phyloP scores from a whole-genome alignment of 2,888 invertebrate genomes.

The Drepana falcataria region DNA sequence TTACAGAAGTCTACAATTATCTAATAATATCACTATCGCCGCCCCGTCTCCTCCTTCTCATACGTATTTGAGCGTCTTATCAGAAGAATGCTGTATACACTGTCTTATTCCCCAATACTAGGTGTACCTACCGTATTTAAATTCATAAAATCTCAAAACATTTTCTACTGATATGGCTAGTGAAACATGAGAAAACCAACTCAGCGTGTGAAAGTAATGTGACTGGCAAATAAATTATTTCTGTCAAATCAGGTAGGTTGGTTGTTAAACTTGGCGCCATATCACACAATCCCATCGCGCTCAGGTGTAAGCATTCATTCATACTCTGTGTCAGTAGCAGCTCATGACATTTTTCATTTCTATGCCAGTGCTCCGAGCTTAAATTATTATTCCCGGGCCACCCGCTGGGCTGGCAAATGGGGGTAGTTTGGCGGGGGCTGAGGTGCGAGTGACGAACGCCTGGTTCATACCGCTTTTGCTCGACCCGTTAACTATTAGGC shows the following conservation, averaged over 20 bases:
- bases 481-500: not conserved
- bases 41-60: too few species aligned
- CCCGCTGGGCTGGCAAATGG: conserved; percentile 27
- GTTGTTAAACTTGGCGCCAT: conserved; percentile 3
- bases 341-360: conserved; percentile 52
- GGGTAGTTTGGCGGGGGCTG: conserved; percentile 18
- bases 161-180: too few species aligned
- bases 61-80: too few species aligned
- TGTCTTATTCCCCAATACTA: too few species aligned
- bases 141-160: too few species aligned
- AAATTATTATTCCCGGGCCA: conserved; percentile 49
- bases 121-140: too few species aligned
- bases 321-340: conserved; percentile 22
- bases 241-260: not conserved
- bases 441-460: conserved; percentile 26
- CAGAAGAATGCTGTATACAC: too few species aligned
- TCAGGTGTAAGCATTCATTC: conserved; percentile 27
- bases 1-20: too few species aligned
- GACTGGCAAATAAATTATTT: not conserved
- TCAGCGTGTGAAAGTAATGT: too few species aligned
- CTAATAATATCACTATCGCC: too few species aligned
- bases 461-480: conserved; percentile 3
- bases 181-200: too few species aligned
- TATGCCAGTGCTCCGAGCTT: conserved; percentile 43
- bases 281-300: conserved; percentile 21